Evolutionary conservation across 2,797 vertebrate species (phyloP), one percentile per base, ranked within the genome.

Genomic region (Semotilus atromaculatus): DNA sequence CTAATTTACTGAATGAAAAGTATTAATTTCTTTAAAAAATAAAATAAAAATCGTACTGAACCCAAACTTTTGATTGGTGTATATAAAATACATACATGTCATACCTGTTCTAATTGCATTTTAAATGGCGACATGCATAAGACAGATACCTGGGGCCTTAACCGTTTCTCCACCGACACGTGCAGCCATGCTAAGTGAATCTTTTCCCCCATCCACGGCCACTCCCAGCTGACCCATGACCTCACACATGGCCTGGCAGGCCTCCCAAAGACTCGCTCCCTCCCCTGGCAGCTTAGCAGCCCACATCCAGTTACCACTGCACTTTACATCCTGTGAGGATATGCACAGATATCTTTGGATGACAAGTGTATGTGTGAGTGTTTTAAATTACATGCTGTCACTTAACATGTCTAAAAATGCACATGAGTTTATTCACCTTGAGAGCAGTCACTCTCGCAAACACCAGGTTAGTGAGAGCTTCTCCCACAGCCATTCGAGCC

Each of bases 221-320:
- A 99, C 93, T 0, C 98, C 97, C 80, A 98, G 91, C 77, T 95
- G 93, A 0, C 92, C 91, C 96, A 99, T 96, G 85, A 95, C 93
- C 7, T 94, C 89, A 90, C 96, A 98, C 96, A 96, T 96, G 82
- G 94, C 95, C 76, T 92, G 89, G 82, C 98, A 98, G 9, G 98
- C 97, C 0, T 97, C 94, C 60, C 96, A 97, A 84, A 98, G 91
- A 3, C 92, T 90, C 0, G 95, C 96, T 0, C 97, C 97, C 66
- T 98, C 97, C 0, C 97, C 96, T 0, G 95, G 96, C 8, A 96
- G 92, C 91, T 98, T 98, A 8, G 97, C 96, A 0, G 97, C 96
- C 97, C 97, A 99, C 97, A 98, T 98, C 97, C 97, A 98, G 94
- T 99, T 99, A 13, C 96, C 97, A 3, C 97, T 98, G 73, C 97